These are phyloP conservation scores for Cyprinodon brontotheroides DNA, from an alignment of 2,113 vertebrate genomes.

Conservation along the genomic window DNA sequence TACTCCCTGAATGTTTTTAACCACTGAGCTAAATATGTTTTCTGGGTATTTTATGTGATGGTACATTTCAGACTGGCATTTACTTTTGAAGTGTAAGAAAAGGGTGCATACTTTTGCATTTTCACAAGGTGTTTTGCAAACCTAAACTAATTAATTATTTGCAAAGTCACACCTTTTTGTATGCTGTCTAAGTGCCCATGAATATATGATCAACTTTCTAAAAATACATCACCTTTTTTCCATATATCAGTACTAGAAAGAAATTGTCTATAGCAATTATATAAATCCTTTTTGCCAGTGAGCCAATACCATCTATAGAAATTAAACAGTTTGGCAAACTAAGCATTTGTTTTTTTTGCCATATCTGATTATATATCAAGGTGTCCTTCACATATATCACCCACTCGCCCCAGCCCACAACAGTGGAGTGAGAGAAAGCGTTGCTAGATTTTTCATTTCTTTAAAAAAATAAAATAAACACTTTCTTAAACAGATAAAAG, in stretches of 20 bases:
- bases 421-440: conserved; percentile 41
- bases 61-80: background rate
- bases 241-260: conserved; percentile 22
- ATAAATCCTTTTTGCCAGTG: conserved; percentile 7
- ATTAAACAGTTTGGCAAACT: conserved; percentile 9
- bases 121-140: background rate
- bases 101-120: background rate
- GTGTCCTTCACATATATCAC: conserved; percentile 38
- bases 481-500: too few relatives aligned
- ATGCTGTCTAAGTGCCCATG: background rate
- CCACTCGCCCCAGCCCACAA: conserved; percentile 38
- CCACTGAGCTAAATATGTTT: background rate
- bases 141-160: background rate
- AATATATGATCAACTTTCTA: background rate
- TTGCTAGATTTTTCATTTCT: conserved; percentile 47
- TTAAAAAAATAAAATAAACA: background rate
- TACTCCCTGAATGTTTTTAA: background rate
- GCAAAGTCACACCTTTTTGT: background rate
- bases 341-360: conserved; percentile 44
- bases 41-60: background rate
- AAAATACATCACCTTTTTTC: conserved; percentile 5
- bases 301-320: conserved; percentile 13
- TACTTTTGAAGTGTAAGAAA: background rate
- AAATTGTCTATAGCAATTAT: background rate
- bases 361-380: conserved; percentile 48